Conservation (phyloP, 2,797 vertebrate species). For the Apodemus agrarius region DNA sequence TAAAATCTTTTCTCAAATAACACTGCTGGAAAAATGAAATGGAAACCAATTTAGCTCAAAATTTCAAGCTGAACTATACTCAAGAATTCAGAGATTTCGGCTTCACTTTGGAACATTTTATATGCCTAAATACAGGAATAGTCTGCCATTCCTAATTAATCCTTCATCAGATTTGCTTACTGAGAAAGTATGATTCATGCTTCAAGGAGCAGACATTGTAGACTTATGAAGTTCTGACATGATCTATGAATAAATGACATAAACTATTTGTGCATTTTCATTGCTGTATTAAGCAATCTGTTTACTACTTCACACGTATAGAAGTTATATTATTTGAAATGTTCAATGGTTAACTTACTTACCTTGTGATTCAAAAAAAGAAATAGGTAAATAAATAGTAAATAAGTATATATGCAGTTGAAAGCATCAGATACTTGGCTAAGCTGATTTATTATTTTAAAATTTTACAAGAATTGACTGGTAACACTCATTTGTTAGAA, state of each 20-base stretch:
- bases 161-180: not conserved
- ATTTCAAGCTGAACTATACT: constrained; percentile 47
- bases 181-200: not conserved
- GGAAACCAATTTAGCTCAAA: constrained; percentile 66
- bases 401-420: not conserved
- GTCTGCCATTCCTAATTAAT: constrained; percentile 29
- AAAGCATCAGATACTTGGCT: constrained; percentile 13
- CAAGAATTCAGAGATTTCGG: constrained; percentile 34
- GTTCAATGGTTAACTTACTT: not conserved
- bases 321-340: not conserved
- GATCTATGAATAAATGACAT: not conserved
- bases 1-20: constrained; percentile 68
- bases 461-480: constrained; percentile 28
- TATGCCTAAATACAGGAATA: not conserved
- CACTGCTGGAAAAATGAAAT: constrained; percentile 75
- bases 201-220: constrained; percentile 5
- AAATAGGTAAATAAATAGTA: not conserved
- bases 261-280: not conserved
- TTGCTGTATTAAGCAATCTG: not conserved
- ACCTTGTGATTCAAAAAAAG: not conserved
- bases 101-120: not conserved
- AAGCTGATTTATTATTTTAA: constrained; percentile 42
- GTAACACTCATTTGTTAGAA: not conserved
- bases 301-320: not conserved
- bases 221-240: not conserved